Percentiles rank a stretch among this genome's conserved stretches.
phyloP scores from a whole-genome alignment of 2,888 invertebrate genomes.

The Clunio marinus region DNA sequence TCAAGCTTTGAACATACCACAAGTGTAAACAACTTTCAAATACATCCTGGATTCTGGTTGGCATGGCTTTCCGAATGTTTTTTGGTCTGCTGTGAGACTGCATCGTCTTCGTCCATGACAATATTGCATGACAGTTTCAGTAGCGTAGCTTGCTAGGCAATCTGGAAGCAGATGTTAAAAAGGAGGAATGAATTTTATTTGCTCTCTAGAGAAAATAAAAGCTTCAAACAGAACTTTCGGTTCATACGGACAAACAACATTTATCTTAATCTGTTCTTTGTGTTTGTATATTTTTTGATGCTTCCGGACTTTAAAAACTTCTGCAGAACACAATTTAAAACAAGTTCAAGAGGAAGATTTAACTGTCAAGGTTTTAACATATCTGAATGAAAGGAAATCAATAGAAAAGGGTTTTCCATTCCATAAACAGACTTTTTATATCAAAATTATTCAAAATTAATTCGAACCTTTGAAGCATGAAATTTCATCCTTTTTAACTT shows the following conservation, averaged over 20 bases:
- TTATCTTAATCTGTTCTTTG: no score
- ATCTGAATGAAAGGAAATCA: no score
- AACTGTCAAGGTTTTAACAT: no score
- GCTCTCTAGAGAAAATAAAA: no score
- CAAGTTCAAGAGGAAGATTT: no score
- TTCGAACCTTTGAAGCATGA: not conserved
- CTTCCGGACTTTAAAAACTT: no score
- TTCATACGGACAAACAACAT: no score
- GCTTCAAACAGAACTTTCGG: no score
- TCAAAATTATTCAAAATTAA: not conserved
- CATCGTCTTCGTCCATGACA: slow-evolving; percentile 72
- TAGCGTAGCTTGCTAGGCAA: slow-evolving; percentile 81
- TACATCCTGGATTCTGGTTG: slow-evolving; percentile 74
- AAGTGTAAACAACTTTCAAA: slow-evolving; percentile 81
- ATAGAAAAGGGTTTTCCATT: not conserved
- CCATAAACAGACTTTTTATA: not conserved
- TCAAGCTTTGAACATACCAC: slow-evolving; percentile 62
- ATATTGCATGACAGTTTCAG: slow-evolving; percentile 84
- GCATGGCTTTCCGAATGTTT: slow-evolving; percentile 79
- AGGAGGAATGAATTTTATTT: no score
- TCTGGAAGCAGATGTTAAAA: no score
- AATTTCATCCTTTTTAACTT: slow-evolving; percentile 49
- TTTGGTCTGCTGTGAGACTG: slow-evolving; percentile 60
- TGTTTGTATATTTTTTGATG: no score
- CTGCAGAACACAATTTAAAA: no score